Percentiles rank a stretch among this genome's conserved stretches.
Evolutionary conservation across 53 echinoderm and acorn worm species (phyloP).

Genomic region (Holothuria scabra): DNA sequence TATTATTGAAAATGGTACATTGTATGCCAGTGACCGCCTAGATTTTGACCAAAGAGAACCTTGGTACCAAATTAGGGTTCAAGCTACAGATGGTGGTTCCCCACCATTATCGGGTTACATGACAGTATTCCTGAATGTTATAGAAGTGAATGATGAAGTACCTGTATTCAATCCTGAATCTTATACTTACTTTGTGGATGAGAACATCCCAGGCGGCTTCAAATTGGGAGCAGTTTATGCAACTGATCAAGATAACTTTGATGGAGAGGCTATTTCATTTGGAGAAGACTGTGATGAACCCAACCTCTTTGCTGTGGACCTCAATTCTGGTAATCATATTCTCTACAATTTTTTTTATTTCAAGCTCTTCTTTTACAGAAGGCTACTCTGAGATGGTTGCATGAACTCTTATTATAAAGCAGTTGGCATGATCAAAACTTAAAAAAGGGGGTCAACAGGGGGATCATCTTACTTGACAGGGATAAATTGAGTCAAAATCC

Average conservation of each 20-base stretch:
- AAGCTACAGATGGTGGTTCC: conserved; percentile 63
- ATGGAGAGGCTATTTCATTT: too few species aligned
- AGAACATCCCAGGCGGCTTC: conserved; percentile 34
- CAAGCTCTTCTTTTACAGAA: too few species aligned
- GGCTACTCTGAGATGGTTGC: too few species aligned
- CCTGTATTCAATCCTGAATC: conserved; percentile 72
- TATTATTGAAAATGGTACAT: conserved; percentile 8
- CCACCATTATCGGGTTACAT: conserved; percentile 43
- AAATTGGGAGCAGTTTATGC: conserved; percentile 85
- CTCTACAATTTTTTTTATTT: too few species aligned
- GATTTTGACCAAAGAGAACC: conserved; percentile 56
- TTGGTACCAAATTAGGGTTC: conserved; percentile 55
- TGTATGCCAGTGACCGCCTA: conserved; percentile 11
- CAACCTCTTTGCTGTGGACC: not conserved
- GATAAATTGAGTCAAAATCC: too few species aligned
- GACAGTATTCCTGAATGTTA: conserved; percentile 62
- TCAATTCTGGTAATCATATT: too few species aligned
- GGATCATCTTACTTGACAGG: too few species aligned
- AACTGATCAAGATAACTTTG: conserved; percentile 71
- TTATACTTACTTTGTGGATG: conserved; percentile 75
- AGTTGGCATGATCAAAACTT: too few species aligned
- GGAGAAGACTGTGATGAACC: too few species aligned
- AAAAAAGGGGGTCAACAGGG: too few species aligned
- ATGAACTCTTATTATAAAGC: too few species aligned
- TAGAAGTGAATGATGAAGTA: conserved; percentile 58